Evolutionary conservation across 2,888 invertebrate genomes (phyloP).

Genomic region (Fragum whitleyi): DNA sequence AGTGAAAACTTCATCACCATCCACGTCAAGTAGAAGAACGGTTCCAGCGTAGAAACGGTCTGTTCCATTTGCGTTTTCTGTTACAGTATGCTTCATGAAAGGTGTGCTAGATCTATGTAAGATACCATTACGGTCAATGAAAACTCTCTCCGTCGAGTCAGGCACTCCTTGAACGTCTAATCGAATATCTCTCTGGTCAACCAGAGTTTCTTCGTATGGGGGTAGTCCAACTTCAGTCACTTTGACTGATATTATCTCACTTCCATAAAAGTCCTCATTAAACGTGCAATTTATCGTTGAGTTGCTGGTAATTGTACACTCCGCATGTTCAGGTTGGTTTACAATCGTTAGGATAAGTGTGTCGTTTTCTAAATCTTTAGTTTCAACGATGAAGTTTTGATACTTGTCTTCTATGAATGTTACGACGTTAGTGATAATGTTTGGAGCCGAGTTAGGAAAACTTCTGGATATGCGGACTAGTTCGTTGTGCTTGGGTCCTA

Average conservation of each 20-base stretch:
- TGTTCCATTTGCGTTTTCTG: conserved; percentile 44
- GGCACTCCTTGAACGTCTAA: conserved; percentile 30
- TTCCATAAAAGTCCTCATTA: conserved; percentile 61
- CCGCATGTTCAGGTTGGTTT: conserved; percentile 39
- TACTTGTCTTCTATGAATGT: conserved; percentile 37
- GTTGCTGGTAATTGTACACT: conserved; percentile 45
- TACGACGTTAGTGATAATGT: conserved; percentile 35
- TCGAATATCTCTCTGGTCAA: conserved; percentile 23
- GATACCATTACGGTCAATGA: conserved; percentile 40
- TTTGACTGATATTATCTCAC: conserved; percentile 43
- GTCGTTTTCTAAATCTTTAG: conserved; percentile 64
- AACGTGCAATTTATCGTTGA: conserved; percentile 53
- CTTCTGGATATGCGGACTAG: conserved; percentile 34
- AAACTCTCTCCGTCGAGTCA: conserved; percentile 50
- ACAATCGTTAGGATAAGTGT: conserved; percentile 51
- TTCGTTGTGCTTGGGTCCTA: conserved; percentile 26
- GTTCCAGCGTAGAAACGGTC: conserved; percentile 33
- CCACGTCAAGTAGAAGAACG: conserved; percentile 50
- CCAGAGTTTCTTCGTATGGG: conserved; percentile 34
- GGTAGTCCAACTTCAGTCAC: conserved; percentile 55
- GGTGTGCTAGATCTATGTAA: conserved; percentile 43
- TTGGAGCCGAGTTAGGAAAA: conserved; percentile 47
- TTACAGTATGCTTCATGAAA: conserved; percentile 22
- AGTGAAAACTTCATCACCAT: conserved; percentile 44
- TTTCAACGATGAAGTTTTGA: conserved; percentile 28